These are phyloP conservation scores for Telmatochromis sp. DNA, from an alignment of 2,113 vertebrate genomes.

Conservation along the genomic window DNA sequence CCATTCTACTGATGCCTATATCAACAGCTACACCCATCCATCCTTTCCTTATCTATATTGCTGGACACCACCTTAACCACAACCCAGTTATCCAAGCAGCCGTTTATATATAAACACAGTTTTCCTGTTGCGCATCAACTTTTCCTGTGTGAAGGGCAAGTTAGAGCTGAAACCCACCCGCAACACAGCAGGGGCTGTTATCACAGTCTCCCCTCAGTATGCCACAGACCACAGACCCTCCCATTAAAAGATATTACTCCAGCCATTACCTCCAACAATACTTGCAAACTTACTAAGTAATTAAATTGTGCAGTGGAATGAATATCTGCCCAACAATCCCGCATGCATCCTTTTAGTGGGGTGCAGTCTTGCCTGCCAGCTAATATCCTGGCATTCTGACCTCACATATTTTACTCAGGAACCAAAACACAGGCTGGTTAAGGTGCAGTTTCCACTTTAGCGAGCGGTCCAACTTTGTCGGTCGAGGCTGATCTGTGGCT, in stretches of 20 bases:
- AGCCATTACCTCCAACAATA: background rate
- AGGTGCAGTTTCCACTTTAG: constrained; percentile 31
- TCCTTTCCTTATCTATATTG: background rate
- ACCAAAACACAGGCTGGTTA: constrained; percentile 43
- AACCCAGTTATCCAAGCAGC: background rate
- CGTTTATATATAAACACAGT: constrained; percentile 25
- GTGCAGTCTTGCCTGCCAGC: background rate
- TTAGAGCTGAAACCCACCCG: constrained; percentile 18
- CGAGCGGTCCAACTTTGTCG: constrained; percentile 16
- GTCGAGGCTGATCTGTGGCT: background rate
- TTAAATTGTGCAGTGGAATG: background rate
- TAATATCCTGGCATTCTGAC: background rate
- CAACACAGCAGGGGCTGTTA: constrained; percentile 3
- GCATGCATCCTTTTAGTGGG: background rate
- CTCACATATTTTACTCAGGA: constrained; percentile 46
- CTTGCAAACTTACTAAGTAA: background rate
- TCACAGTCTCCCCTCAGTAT: background rate
- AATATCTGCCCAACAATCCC: background rate
- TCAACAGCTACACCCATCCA: background rate
- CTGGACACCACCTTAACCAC: background rate
- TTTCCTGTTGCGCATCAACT: background rate
- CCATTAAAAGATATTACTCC: background rate
- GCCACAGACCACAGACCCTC: background rate
- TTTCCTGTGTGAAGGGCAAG: constrained; percentile 9
- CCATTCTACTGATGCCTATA: background rate